Evolutionary conservation across 2,888 invertebrate species (phyloP).

Genomic region (Cephus runcator): DNA sequence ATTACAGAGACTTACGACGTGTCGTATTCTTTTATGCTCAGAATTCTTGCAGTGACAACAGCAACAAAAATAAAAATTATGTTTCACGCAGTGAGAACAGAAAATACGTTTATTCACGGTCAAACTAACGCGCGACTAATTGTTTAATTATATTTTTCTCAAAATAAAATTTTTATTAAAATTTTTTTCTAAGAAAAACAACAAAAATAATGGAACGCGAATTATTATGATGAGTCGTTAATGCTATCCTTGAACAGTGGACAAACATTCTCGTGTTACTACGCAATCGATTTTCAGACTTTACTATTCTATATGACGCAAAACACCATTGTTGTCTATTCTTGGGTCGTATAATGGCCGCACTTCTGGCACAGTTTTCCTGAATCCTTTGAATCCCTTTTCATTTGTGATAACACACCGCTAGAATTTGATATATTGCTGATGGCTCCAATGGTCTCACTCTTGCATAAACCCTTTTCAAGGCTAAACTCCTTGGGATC

Average conservation of each 20-base stretch:
- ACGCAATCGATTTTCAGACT: not conserved
- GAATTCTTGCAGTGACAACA: not conserved
- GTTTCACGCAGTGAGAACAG: not conserved
- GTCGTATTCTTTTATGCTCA: not conserved
- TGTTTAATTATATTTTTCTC: not conserved
- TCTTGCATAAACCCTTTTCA: conserved; percentile 40
- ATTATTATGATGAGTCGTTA: not conserved
- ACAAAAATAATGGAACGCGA: not conserved
- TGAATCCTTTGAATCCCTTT: conserved; percentile 21
- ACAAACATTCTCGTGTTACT: not conserved
- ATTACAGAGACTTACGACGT: not conserved
- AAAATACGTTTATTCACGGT: not conserved
- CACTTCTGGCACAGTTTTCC: conserved; percentile 48
- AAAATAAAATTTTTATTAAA: not conserved
- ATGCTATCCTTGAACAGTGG: not conserved
- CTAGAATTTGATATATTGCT: conserved; percentile 41
- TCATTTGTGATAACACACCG: conserved; percentile 28
- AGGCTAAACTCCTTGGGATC: not conserved
- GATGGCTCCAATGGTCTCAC: conserved; percentile 58
- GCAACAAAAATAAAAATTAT: not conserved
- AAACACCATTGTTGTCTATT: conserved; percentile 26
- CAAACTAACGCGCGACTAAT: not conserved
- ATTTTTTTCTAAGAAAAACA: not conserved
- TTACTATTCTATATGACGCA: not conserved
- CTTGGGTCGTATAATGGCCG: conserved; percentile 38